phyloP scores from a whole-genome alignment of 2,797 vertebrate genomes.

The Merluccius polli region DNA sequence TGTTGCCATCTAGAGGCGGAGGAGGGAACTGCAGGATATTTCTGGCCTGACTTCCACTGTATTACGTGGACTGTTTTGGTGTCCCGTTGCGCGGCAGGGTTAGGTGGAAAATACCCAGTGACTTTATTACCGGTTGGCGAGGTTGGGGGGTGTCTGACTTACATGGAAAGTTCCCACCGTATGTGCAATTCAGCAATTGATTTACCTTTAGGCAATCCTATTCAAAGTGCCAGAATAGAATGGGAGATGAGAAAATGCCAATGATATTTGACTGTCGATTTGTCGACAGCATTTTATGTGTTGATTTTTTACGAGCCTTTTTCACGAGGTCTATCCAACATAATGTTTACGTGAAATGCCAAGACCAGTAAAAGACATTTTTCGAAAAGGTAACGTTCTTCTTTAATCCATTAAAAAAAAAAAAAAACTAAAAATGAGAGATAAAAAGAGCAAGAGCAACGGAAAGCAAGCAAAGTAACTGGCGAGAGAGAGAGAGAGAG shows the following conservation, averaged over 20 bases:
- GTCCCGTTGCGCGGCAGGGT: background rate
- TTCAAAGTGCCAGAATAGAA: background rate
- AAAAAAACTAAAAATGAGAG: conserved; percentile 33
- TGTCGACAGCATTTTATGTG: background rate
- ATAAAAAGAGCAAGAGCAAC: conserved; percentile 22
- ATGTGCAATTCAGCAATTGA: background rate
- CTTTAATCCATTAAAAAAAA: background rate
- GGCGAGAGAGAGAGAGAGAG: conserved; percentile 43
- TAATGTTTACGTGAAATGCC: background rate
- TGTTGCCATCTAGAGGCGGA: conserved; percentile 65
- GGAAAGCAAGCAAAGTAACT: background rate
- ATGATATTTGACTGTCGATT: no score
- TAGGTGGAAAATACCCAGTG: no score
- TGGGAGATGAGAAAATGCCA: no score
- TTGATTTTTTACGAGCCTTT: background rate
- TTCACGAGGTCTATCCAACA: background rate
- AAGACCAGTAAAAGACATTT: background rate
- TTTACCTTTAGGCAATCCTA: background rate
- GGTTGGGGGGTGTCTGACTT: background rate
- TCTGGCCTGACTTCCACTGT: background rate
- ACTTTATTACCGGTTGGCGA: background rate
- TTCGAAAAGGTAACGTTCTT: background rate
- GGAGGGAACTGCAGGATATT: conserved; percentile 6
- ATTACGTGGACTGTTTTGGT: background rate
- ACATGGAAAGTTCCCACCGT: background rate